phyloP scores from a whole-genome alignment of 1,140 invertebrate genomes.

The Grapholita molesta region DNA sequence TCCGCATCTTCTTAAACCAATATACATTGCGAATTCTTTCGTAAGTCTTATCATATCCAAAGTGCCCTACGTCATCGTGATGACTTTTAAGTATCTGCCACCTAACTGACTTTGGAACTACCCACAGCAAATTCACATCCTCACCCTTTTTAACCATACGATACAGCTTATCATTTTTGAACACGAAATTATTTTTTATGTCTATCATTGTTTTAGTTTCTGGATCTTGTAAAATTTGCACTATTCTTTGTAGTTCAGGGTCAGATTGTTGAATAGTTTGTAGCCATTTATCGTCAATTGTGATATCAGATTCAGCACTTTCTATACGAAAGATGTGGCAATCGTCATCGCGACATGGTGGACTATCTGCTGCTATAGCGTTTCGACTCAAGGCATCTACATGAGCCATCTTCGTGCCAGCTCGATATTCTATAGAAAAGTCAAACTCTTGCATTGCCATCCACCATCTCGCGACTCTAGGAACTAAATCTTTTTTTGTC shows the following conservation, averaged over 20 bases:
- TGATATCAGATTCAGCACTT: conserved; percentile 28
- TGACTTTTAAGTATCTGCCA: conserved; percentile 8
- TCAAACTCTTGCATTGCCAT: conserved; percentile 35
- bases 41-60: conserved; percentile 22
- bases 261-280: conserved; percentile 3
- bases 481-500: conserved; percentile 34
- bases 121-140: background rate
- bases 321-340: too few species aligned
- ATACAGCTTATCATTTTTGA: background rate
- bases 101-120: conserved; percentile 11
- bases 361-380: background rate
- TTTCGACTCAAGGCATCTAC: background rate
- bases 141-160: background rate
- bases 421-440: conserved; percentile 37
- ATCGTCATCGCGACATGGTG: background rate
- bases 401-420: conserved; percentile 23
- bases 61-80: conserved; percentile 20
- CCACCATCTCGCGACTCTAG: conserved; percentile 42
- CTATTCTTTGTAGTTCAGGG: background rate
- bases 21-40: conserved; percentile 18
- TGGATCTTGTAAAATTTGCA: background rate
- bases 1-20: conserved; percentile 25
- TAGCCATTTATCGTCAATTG: conserved; percentile 6
- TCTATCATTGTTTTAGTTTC: background rate
- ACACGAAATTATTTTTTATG: background rate